Conservation (phyloP, 2,113 vertebrate genomes). For the Alouatta palliata region DNA sequence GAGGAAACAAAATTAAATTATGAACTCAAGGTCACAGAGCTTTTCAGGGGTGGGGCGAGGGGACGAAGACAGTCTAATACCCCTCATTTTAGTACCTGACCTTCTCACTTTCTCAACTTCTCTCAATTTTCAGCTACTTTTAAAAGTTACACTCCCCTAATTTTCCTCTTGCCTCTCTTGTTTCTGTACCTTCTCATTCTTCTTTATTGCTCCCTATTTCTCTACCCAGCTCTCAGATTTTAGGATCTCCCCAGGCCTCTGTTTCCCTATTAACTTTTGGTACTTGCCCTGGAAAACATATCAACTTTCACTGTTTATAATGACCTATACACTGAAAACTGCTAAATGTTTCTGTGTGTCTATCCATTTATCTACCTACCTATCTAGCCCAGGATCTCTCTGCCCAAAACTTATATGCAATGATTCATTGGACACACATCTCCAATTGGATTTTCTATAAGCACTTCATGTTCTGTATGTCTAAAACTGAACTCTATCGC, state of each 20-base stretch:
- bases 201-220: background rate
- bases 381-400: background rate
- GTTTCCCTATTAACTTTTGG: background rate
- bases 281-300: background rate
- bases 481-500: background rate
- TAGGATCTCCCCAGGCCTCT: background rate
- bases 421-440: background rate
- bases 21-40: background rate
- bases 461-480: background rate
- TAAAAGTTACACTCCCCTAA: background rate
- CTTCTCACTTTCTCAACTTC: background rate
- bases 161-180: background rate
- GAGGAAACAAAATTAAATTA: background rate
- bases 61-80: background rate
- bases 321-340: background rate
- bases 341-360: background rate
- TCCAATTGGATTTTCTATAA: background rate
- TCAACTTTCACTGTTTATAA: background rate
- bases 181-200: background rate
- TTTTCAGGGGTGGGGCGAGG: background rate
- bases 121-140: background rate
- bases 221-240: background rate
- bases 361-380: background rate
- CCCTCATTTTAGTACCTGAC: too few species aligned
- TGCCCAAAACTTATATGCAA: background rate